Conservation (phyloP, 2,113 vertebrate genomes). For the Heterotis niloticus region DNA sequence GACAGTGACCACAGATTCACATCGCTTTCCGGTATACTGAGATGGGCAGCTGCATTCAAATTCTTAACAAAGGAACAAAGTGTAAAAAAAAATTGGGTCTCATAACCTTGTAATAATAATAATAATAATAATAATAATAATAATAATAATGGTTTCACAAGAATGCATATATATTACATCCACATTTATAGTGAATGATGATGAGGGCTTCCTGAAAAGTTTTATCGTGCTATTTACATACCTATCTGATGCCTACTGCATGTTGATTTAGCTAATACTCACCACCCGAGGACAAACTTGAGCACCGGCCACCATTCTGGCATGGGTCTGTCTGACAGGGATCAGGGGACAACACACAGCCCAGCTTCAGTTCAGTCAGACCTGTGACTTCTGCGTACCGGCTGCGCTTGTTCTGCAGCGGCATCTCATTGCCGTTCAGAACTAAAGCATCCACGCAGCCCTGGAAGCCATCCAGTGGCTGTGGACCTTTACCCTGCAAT, state of each 20-base stretch:
- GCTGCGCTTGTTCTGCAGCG: conserved; percentile 87
- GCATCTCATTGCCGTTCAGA: conserved; percentile 84
- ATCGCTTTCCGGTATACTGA: conserved; percentile 85
- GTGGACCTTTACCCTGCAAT: conserved; percentile 65
- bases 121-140: no score
- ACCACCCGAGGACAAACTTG: conserved; percentile 82
- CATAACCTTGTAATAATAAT: no score
- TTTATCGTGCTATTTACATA: background rate
- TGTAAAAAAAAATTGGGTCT: background rate
- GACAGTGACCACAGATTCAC: conserved; percentile 82
- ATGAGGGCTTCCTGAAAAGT: no score
- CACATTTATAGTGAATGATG: no score
- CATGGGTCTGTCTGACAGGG: conserved; percentile 80
- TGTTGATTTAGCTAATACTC: conserved; percentile 36
- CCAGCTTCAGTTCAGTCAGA: conserved; percentile 81
- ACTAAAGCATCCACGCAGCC: conserved; percentile 85
- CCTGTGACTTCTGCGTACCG: conserved; percentile 85
- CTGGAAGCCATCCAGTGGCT: conserved; percentile 84
- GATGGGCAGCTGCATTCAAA: conserved; percentile 83
- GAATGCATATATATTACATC: no score
- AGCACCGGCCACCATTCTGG: conserved; percentile 84
- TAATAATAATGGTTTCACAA: background rate
- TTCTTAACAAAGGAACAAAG: conserved; percentile 61
- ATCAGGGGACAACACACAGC: conserved; percentile 87
- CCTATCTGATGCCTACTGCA: background rate